These are phyloP conservation scores for Sander lucioperca DNA, from an alignment of 2,113 vertebrate species.

Conservation along the genomic window DNA sequence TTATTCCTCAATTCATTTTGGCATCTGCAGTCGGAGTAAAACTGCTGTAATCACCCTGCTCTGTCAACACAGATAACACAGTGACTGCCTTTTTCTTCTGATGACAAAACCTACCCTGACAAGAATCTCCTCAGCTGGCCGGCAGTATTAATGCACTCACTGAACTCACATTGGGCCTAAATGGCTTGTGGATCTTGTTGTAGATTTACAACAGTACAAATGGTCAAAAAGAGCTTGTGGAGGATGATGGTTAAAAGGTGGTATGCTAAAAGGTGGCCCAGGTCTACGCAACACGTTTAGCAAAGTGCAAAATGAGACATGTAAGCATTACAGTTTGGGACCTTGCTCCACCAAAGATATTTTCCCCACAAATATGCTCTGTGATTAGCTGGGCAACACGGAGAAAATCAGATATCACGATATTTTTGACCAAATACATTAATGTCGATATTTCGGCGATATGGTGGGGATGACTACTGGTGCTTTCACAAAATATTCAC, in stretches of 20 bases:
- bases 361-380: too few relatives aligned
- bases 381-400: too few relatives aligned
- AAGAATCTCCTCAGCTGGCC: not conserved
- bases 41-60: conserved; percentile 44
- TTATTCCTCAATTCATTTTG: conserved; percentile 49
- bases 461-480: too few relatives aligned
- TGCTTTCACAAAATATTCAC: too few relatives aligned
- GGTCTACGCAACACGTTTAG: not conserved
- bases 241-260: not conserved
- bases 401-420: too few relatives aligned
- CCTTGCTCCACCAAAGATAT: not conserved
- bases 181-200: not conserved
- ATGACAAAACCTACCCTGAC: conserved; percentile 24
- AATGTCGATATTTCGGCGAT: too few relatives aligned
- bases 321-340: not conserved
- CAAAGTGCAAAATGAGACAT: not conserved
- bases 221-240: not conserved
- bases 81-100: conserved; percentile 28
- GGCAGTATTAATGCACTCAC: not conserved
- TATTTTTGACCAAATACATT: too few relatives aligned
- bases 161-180: not conserved
- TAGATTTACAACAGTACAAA: not conserved
- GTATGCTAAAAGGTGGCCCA: too few relatives aligned
- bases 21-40: conserved; percentile 42
- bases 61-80: conserved; percentile 30